phyloP scores from a whole-genome alignment of 1,140 invertebrate genomes.

The Mercenaria mercenaria region DNA sequence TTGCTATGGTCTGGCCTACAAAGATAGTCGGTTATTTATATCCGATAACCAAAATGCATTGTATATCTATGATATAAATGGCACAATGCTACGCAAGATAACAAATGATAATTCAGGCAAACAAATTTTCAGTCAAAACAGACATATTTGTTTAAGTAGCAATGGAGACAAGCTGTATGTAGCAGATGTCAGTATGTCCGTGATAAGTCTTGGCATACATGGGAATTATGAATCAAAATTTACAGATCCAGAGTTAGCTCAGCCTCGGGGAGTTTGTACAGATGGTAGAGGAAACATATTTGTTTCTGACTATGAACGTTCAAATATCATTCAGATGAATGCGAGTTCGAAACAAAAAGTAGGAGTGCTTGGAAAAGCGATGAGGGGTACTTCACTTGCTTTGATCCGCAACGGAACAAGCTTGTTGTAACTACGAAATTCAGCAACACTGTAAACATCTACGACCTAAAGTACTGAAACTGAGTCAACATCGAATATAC shows the following conservation, averaged over 20 bases:
- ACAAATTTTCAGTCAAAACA: background rate
- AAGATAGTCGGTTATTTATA: background rate
- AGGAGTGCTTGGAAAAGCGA: background rate
- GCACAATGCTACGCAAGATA: background rate
- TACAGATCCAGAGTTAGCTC: background rate
- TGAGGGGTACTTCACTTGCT: background rate
- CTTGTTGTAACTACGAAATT: background rate
- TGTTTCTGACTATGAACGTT: background rate
- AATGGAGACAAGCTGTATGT: background rate
- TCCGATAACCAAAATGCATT: background rate
- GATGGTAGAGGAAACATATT: background rate
- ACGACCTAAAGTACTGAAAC: background rate
- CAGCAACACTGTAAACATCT: background rate
- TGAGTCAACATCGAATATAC: too few relatives aligned
- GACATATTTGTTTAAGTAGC: background rate
- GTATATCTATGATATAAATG: background rate
- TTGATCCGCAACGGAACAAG: background rate
- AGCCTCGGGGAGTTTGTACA: background rate
- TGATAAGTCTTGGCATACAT: background rate
- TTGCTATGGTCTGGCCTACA: background rate
- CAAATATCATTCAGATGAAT: background rate
- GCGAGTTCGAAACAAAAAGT: too few relatives aligned
- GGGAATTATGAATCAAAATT: background rate
- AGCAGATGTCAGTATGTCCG: background rate
- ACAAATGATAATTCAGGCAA: background rate